A percentile compares a stretch with the other conserved stretches of the same genome.
These are phyloP conservation scores for Aelia acuminata DNA, from an alignment of 2,888 invertebrate genomes.

Conservation along the genomic window DNA sequence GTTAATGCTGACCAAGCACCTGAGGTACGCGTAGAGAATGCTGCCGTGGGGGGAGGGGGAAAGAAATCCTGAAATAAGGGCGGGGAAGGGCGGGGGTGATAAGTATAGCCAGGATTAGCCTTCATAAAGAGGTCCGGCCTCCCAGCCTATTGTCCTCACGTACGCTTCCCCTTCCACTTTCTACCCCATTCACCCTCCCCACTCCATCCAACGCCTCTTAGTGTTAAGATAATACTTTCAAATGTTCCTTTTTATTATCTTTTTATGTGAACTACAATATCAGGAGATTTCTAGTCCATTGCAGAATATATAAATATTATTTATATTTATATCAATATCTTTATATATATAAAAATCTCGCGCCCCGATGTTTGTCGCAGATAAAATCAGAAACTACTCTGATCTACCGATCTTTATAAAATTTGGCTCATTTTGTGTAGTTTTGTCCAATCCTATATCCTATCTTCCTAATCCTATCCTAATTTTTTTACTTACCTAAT, in stretches of 20 bases:
- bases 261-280: neutral
- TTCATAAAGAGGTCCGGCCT: neutral
- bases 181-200: too few relatives aligned
- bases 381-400: too few relatives aligned
- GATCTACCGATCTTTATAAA: too few relatives aligned
- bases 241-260: neutral
- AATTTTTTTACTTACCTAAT: too few relatives aligned
- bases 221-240: conserved; percentile 1
- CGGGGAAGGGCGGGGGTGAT: neutral
- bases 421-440: too few relatives aligned
- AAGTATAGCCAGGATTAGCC: neutral
- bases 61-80: conserved; percentile 32
- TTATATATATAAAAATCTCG: too few relatives aligned
- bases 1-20: neutral
- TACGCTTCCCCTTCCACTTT: neutral
- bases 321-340: too few relatives aligned
- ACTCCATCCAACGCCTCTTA: neutral
- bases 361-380: too few relatives aligned
- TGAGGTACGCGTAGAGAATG: neutral
- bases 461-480: too few relatives aligned
- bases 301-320: too few relatives aligned
- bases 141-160: neutral
- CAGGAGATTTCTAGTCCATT: neutral
- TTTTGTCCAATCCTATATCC: too few relatives aligned
- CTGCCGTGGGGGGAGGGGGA: too few relatives aligned